These are phyloP conservation scores for Anaspis maculata DNA, from an alignment of 2,888 invertebrate species.

Conservation along the genomic window DNA sequence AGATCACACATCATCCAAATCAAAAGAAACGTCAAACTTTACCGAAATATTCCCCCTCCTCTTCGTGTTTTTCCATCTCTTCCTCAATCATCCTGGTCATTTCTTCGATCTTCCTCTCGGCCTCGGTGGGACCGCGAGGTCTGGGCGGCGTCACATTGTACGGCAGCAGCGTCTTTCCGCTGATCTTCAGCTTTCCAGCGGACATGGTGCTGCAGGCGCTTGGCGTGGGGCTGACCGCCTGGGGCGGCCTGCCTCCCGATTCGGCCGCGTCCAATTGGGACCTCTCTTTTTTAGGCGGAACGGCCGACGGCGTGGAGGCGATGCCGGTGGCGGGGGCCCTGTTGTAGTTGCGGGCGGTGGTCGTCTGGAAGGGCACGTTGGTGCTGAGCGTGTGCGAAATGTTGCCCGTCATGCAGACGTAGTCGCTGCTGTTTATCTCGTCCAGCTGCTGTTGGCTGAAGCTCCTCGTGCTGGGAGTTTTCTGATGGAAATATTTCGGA, in stretches of 20 bases:
- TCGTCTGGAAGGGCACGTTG: slow-evolving; percentile 41
- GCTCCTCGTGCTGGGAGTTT: slow-evolving; percentile 19
- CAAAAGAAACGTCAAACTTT: slow-evolving; percentile 29
- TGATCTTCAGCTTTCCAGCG: slow-evolving; percentile 42
- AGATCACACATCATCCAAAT: no score
- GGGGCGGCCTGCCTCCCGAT: slow-evolving; percentile 37
- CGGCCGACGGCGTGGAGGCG: slow-evolving; percentile 41
- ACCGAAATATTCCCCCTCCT: slow-evolving; percentile 96
- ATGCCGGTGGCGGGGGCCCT: slow-evolving; percentile 42
- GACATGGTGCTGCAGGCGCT: slow-evolving; percentile 48
- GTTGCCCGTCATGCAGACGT: slow-evolving; percentile 78
- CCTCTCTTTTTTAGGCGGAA: slow-evolving; percentile 24
- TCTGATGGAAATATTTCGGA: slow-evolving; percentile 3
- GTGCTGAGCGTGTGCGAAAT: slow-evolving; percentile 45
- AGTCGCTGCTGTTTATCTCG: slow-evolving; percentile 70
- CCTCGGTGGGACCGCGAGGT: slow-evolving; percentile 84
- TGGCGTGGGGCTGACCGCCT: slow-evolving; percentile 59
- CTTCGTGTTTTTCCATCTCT: slow-evolving; percentile 92
- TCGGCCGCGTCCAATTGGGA: slow-evolving; percentile 18
- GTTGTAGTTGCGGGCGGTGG: slow-evolving; percentile 38
- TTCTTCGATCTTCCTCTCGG: slow-evolving; percentile 88
- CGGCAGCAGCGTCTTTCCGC: slow-evolving; percentile 65
- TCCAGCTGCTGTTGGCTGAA: slow-evolving; percentile 47
- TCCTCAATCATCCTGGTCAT: slow-evolving; percentile 86
- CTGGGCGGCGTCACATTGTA: slow-evolving; percentile 84